Conservation (phyloP, 2,797 vertebrate genomes). For the Nothura maculosa region DNA sequence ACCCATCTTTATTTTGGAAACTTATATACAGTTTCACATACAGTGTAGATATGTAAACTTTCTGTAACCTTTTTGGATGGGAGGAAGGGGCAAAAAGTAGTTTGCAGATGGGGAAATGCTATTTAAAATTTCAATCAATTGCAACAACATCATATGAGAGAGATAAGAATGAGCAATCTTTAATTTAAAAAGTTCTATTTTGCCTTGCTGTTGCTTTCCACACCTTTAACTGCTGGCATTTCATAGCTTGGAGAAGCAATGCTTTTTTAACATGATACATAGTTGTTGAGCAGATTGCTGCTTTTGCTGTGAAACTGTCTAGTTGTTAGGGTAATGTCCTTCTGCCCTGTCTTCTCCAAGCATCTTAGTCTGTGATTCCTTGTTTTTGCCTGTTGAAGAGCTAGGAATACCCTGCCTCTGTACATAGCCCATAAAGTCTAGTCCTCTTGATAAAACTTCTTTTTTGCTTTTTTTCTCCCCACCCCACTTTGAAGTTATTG, state of each 20-base stretch:
- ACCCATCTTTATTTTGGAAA: not conserved
- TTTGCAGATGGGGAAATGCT: not conserved
- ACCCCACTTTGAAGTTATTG: slow-evolving; percentile 74
- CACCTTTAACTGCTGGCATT: not conserved
- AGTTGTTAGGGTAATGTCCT: not conserved
- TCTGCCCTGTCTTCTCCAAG: not conserved
- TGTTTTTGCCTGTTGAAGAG: not conserved
- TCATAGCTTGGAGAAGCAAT: not conserved
- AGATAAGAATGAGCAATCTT: not conserved
- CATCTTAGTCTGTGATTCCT: not conserved
- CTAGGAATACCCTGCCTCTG: not conserved
- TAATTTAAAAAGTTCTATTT: not conserved
- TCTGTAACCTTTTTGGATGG: not conserved
- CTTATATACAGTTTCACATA: not conserved
- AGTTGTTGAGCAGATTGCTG: not conserved
- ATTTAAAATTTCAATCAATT: not conserved
- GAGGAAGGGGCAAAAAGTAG: not conserved
- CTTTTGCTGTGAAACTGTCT: not conserved
- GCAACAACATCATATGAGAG: not conserved
- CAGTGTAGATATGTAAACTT: too few species aligned
- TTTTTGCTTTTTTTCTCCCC: not conserved
- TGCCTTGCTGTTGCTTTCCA: not conserved
- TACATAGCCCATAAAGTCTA: not conserved
- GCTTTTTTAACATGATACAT: not conserved
- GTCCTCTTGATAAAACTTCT: not conserved